Conservation (phyloP, 2,888 invertebrate genomes). For the Cephus spinipes region DNA sequence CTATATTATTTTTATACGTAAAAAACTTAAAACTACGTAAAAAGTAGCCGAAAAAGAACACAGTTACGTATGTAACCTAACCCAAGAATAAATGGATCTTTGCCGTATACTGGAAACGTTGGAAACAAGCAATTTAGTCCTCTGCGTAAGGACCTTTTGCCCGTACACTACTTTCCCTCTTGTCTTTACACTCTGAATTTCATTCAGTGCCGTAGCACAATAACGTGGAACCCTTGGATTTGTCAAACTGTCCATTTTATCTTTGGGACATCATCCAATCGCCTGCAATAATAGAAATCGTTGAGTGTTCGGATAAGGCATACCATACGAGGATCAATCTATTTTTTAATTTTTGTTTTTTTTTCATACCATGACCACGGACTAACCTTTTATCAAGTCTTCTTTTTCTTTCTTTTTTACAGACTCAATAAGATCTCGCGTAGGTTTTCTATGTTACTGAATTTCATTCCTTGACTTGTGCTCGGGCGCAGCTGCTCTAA, state of each 20-base stretch:
- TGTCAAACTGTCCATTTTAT: neutral
- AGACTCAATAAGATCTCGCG: neutral
- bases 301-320: neutral
- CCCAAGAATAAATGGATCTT: constrained; percentile 4
- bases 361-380: neutral
- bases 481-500: neutral
- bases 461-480: neutral
- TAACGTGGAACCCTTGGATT: neutral
- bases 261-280: neutral
- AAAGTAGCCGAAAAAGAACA: neutral
- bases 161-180: constrained; percentile 12
- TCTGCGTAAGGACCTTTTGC: constrained; percentile 37
- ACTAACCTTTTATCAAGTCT: neutral
- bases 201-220: neutral
- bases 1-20: constrained; percentile 18
- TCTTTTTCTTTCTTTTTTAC: neutral
- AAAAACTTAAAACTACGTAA: neutral
- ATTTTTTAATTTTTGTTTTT: too few species aligned
- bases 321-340: neutral
- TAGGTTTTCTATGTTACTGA: neutral
- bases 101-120: constrained; percentile 22
- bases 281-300: neutral
- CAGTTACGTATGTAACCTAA: neutral
- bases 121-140: constrained; percentile 39
- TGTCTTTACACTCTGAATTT: neutral